Evolutionary conservation across 2,797 vertebrate species (phyloP), one percentile per base, ranked within the genome.

Genomic region (Myotis findleyi): DNA sequence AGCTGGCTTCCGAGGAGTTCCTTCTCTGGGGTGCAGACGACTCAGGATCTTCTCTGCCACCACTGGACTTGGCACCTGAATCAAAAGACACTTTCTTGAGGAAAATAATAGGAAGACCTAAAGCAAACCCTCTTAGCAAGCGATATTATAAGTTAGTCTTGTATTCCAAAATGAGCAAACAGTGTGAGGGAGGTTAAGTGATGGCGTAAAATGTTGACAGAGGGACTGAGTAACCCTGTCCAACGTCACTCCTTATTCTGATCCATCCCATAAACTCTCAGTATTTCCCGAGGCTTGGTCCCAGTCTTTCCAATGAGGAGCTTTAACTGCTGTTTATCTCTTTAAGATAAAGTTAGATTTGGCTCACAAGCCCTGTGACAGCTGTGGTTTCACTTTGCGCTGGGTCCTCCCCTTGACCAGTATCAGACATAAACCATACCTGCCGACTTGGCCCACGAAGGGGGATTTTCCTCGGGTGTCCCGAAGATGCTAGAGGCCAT

Each of bases 401-500:
- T 20, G 69, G 18, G 9, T 12, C 30, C 6, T 14, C 20, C 25
- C 51, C 92, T 69, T n/a, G 57, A 72, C 68, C 27, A 51, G 57
- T 1, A 20, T 3, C 38, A 71, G 72, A 23, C 47, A 0, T 1
- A 0, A 1, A 27, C 14, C 81, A 71, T 87, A 98, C 98, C 98
- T 11, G 98, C 96, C 0, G 98, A 94, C 85, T 98, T 98, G 95
- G 98, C 97, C 98, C 98, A 98, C 47, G 98, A 98, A 47, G 99
- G 96, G 96, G 99, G 98, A 55, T 98, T 98, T 75, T 99, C 99
- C 95, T 99, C 99, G 20, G 99, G 98, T 95, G 99, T 99, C 77
- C 99, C 99, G 66, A 99, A 99, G 98, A 99, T 99, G 97, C 98
- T 99, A 91, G 99, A 99, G 94, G 99, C 99, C 99, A 99, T 99